Evolutionary conservation across 1,140 invertebrate genomes (phyloP).

Genomic region (Ceratitis capitata): DNA sequence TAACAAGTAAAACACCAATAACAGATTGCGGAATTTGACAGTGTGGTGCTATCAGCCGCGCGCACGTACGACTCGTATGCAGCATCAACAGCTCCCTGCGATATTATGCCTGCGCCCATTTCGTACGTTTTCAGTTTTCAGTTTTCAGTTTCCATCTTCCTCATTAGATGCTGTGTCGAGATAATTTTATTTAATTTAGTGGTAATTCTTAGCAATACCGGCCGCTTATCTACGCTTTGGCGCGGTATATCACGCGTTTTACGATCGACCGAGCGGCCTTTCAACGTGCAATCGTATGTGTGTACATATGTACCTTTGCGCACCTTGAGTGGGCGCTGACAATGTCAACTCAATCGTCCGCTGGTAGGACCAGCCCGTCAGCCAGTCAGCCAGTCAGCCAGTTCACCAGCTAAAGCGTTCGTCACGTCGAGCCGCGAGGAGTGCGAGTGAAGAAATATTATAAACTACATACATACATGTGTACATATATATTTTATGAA

Average conservation of each 20-base stretch:
- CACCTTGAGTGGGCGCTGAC: constrained; percentile 35
- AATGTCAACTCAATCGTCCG: constrained; percentile 36
- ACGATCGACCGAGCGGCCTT: constrained; percentile 16
- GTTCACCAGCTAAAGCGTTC: neutral
- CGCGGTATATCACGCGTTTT: constrained; percentile 33
- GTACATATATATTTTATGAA: no score
- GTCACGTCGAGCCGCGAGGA: constrained; percentile 9
- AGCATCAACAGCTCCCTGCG: constrained; percentile 28
- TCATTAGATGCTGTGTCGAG: constrained; percentile 37
- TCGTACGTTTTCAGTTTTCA: constrained; percentile 29
- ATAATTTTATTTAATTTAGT: constrained; percentile 39
- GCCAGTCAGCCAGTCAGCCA: neutral
- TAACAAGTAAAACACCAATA: neutral
- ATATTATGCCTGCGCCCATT: constrained; percentile 25
- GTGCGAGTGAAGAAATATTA: neutral
- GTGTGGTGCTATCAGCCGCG: constrained; percentile 13
- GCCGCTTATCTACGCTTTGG: constrained; percentile 23
- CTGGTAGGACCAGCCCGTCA: neutral
- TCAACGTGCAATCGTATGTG: constrained; percentile 18
- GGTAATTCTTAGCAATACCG: constrained; percentile 34
- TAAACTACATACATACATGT: neutral
- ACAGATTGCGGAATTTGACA: constrained; percentile 31
- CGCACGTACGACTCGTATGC: no score
- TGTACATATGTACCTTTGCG: no score
- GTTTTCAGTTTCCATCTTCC: constrained; percentile 38